These are phyloP conservation scores for Caenorhabditis virilis DNA, from an alignment of 2,888 invertebrate genomes.

Conservation along the genomic window DNA sequence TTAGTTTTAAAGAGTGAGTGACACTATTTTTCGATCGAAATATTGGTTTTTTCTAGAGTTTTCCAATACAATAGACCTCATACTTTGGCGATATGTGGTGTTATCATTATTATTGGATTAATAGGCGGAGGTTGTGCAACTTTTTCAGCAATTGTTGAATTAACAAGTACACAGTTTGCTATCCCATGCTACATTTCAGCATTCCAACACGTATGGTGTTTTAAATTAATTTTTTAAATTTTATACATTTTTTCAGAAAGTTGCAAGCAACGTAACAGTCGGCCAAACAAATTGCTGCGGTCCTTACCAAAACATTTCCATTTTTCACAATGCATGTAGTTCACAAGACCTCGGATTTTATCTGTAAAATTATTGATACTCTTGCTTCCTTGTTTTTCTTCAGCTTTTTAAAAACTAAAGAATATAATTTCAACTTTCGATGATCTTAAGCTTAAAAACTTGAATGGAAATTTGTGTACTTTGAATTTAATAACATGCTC, in stretches of 20 bases:
- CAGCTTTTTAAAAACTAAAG: no score
- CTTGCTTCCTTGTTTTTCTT: no score
- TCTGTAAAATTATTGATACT: background rate
- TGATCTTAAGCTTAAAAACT: no score
- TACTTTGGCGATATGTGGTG: conserved; percentile 41
- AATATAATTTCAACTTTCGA: no score
- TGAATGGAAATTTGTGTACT: no score
- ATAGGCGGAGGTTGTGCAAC: conserved; percentile 64
- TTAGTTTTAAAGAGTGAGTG: conserved; percentile 27
- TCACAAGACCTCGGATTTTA: conserved; percentile 46
- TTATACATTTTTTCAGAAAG: background rate
- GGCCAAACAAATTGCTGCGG: conserved; percentile 59
- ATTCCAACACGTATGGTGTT: conserved; percentile 7
- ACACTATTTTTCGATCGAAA: background rate
- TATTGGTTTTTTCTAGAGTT: conserved; percentile 19
- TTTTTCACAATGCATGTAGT: conserved; percentile 31
- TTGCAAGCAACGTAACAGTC: background rate
- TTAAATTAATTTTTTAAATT: background rate
- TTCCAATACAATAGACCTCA: conserved; percentile 26
- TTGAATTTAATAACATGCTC: no score
- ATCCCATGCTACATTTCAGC: conserved; percentile 59
- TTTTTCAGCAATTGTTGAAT: conserved; percentile 60
- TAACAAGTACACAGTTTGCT: conserved; percentile 56
- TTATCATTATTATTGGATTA: conserved; percentile 57
- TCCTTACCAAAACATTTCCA: conserved; percentile 49